Base-by-base conservation (phyloP, 1,140 invertebrate genomes). In the Patella vulgata region DNA sequence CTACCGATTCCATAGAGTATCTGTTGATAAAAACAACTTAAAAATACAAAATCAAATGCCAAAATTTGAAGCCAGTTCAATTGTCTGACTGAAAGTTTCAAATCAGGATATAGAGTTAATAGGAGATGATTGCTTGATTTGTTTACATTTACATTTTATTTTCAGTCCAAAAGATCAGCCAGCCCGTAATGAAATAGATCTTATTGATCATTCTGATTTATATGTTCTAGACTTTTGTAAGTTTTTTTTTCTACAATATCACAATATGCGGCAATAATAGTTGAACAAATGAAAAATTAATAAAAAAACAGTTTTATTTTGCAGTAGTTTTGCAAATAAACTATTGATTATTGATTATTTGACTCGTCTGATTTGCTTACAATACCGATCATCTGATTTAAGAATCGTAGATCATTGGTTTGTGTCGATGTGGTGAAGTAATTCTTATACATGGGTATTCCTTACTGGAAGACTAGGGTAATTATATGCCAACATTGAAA, bases 181-280 rank as follows among this genome's bases (percentile, higher is more conserved):
- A 3, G 31, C 25, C 12, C 39, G 40, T 59, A 62, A 71, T 25
- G 73, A 78, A 43, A 53, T 64, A n/a, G 77, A 80, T 59, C 74
- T 92, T 8, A 87, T 90, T 59, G 92, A 93, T 75, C 91, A 92
- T 73, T 90, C 90, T 80, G 92, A 93, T 82, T 86, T 92, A 56
- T 88, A 91, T 80, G 86, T 93, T 39, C 79, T 93, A 36, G 91
- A 93, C 79, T 90, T 92, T 77, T 77, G 87, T 88, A 81, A 82
- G 79, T 71, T 44, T n/a, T 3, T 19, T 21, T 19, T 30, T 40
- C 3, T 60, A 42, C 17, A 33, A 25, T 31, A 52, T 56, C 8
- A 25, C 3, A 28, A 28, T 9, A 6, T 17, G 31, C 21, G 25
- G 3, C 17, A 6, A 11, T 28, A 40, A 47, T 6, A 12, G 9